Base-by-base conservation (phyloP, 2,888 invertebrate genomes). In the Drosophila gaucha region DNA sequence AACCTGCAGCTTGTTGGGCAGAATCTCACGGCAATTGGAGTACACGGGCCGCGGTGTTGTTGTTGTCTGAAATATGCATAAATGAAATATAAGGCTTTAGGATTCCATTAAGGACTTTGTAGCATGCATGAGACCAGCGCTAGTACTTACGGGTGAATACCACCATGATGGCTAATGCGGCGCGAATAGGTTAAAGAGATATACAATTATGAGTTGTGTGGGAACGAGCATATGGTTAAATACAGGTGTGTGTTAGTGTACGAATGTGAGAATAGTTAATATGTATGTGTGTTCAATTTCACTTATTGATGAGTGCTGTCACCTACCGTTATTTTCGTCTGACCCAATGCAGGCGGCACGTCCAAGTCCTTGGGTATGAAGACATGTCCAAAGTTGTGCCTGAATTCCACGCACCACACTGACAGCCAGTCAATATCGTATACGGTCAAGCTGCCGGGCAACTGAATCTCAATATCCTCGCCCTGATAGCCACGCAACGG, bases 351-450 rank as follows among this genome's bases (percentile, higher is more conserved):
- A 0, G 97, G 97, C 0, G 98, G 98, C 14, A 98, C 97, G 80
- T 97, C 97, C 82, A 97, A 92, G 83, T 97, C 96, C 89, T 95
- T 96, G 0, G 97, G 97, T 52, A 98, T 95, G 87, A 94, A 93
- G 1, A 98, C 97, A 89, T 98, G 97, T 0, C 98, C 98, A 90
- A 97, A 98, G 92, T 97, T 97, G 89, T 97, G 97, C 5, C 95
- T 92, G 92, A 96, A 96, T 87, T 95, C 95, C n/a, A 97, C 96
- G 89, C 97, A 97, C 97, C 97, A 98, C 0, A 98, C 95, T 0
- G 97, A 94, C 28, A 98, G 93, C 97, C 97, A 98, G 92, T 97
- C 97, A 80, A 98, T 96, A 91, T 97, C 97, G 92, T 97, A 96
- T 1, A 97, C 96, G 0, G 97, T 97, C 74, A 97, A 91, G 82